Percentiles rank a stretch among this genome's conserved stretches.
phyloP scores from a whole-genome alignment of 2,888 invertebrate genomes.

The Crioceris asparagi region DNA sequence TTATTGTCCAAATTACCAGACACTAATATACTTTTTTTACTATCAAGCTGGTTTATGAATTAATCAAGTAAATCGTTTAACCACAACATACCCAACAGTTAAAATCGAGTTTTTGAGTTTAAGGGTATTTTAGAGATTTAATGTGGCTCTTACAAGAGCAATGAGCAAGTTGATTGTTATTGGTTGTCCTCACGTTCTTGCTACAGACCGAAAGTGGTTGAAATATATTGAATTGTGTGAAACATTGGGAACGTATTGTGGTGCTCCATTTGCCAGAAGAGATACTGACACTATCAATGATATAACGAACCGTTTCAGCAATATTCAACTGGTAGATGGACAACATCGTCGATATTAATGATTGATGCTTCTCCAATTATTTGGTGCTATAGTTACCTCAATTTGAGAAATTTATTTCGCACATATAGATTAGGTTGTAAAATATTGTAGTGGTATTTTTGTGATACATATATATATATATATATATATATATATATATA shows the following conservation, averaged over 20 bases:
- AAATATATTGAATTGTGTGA: constrained; percentile 35
- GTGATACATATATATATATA: too few species aligned
- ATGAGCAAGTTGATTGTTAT: constrained; percentile 56
- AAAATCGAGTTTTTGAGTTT: too few species aligned
- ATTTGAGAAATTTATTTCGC: too few species aligned
- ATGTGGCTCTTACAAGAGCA: constrained; percentile 64
- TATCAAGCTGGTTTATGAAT: too few species aligned
- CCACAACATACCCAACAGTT: too few species aligned
- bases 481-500: too few species aligned
- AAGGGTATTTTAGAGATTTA: constrained; percentile 50
- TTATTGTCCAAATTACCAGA: neutral
- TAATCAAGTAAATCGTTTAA: too few species aligned
- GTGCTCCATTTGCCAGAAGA: constrained; percentile 25
- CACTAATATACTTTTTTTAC: neutral
- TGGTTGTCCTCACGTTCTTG: constrained; percentile 43
- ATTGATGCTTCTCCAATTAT: too few species aligned
- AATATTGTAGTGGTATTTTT: too few species aligned
- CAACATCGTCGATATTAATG: too few species aligned
- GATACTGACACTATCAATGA: constrained; percentile 14
- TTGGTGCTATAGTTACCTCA: too few species aligned
- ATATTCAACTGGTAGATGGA: constrained; percentile 7
- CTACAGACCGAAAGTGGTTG: constrained; percentile 33
- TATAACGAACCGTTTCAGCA: constrained; percentile 10
- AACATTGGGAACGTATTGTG: constrained; percentile 33
- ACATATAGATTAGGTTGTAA: too few species aligned